Evolutionary conservation across 2,888 invertebrate genomes (phyloP), one percentile per base, ranked within the genome.

Genomic region (Leptinotarsa peninsularis): DNA sequence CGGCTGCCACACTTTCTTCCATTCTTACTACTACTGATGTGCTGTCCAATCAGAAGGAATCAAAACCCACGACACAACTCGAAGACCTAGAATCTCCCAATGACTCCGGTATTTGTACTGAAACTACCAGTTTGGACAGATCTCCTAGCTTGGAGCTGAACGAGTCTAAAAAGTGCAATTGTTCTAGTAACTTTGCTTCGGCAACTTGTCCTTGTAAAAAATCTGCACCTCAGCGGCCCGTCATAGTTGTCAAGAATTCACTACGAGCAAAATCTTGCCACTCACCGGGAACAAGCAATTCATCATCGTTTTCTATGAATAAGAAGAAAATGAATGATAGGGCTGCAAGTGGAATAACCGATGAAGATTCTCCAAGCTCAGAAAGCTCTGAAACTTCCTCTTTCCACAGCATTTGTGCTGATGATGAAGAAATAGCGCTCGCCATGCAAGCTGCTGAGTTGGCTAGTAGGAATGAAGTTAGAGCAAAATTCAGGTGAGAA

Each of bases 371-470:
- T 49, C 85, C 84, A 2, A 86, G 87, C 75, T 83, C 86, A 1
- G 86, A 84, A 49, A 88, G 88, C 80, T 90, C 90, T 50, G 89
- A 90, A 13, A 93, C 94, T 0, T 93, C 94, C 21, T 93, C 93
- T 50, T 93, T 92, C 84, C 93, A 93, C 80, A 94, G 95, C 52
- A 95, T 94, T 80, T 94, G 94, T 81, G 95, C 94, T 69, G 96
- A 96, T 85, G 95, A 96, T 83, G 95, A 95, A 83, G 96, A 96
- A 86, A 95, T 96, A 67, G 95, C 96, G 0, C 88, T 96, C 70
- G 96, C 96, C 2, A 90, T 96, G 86, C 95, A 95, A 85, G 96
- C 95, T 7, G 95, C 95, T 13, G 95, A 96, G 87, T 89, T 95
- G 49, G 95, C 94, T 0, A 94, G 93, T 63, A 89, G 94, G 67